Evolutionary conservation across 2,888 invertebrate species (phyloP).

Genomic region (Lutraria lutraria): DNA sequence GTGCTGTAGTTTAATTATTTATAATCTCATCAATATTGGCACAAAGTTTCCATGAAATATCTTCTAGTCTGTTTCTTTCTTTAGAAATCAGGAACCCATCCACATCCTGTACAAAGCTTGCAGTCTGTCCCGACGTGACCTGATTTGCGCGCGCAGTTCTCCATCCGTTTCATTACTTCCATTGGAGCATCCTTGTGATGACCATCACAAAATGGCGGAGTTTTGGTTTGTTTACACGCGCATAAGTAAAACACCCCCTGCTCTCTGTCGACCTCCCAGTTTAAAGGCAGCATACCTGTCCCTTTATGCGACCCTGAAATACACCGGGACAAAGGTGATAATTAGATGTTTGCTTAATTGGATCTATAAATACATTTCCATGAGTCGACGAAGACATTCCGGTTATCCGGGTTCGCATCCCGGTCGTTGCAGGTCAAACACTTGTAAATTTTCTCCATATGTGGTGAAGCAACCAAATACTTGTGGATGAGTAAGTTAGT

Average conservation of each 20-base stretch:
- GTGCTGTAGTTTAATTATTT: no score
- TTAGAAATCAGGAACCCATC: conserved; percentile 83
- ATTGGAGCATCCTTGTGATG: conserved; percentile 80
- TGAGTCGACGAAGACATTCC: no score
- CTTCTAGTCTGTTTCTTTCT: no score
- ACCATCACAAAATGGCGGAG: conserved; percentile 83
- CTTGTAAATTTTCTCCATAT: no score
- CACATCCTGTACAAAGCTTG: conserved; percentile 83
- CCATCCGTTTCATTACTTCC: conserved; percentile 73
- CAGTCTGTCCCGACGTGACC: conserved; percentile 61
- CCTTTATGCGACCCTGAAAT: conserved; percentile 80
- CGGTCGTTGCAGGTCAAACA: no score
- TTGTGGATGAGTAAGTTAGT: no score
- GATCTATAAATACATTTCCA: no score
- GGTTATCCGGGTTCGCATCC: no score
- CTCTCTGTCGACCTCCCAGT: conserved; percentile 79
- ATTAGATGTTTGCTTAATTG: no score
- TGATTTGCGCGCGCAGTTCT: conserved; percentile 68
- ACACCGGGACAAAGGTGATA: background rate
- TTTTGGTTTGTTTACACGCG: conserved; percentile 82
- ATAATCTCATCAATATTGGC: no score
- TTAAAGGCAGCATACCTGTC: conserved; percentile 80
- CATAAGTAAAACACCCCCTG: conserved; percentile 80
- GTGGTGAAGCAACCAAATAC: no score
- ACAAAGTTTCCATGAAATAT: no score